Evolutionary conservation across 1,140 invertebrate genomes (phyloP).

Genomic region (Drosophila eugracilis): DNA sequence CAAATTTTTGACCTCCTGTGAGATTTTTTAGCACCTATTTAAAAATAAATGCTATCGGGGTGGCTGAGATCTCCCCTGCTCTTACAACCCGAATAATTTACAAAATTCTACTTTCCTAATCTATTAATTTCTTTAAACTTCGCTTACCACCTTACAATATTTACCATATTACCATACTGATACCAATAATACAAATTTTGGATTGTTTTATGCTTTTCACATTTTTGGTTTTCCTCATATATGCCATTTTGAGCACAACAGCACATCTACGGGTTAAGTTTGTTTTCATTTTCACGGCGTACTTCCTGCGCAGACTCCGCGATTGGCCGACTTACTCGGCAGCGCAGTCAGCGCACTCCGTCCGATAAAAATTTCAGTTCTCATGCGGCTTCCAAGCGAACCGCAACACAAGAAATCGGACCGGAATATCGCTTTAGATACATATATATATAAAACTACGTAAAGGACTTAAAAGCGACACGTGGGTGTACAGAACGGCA

Average conservation of each 20-base stretch:
- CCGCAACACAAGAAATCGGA: constrained; percentile 38
- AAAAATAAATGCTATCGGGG: no score
- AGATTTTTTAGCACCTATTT: no score
- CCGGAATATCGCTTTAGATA: background rate
- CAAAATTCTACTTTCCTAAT: no score
- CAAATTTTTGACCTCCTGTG: no score
- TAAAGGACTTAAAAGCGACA: constrained; percentile 19
- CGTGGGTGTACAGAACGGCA: constrained; percentile 34
- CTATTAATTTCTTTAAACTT: no score
- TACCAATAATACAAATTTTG: background rate
- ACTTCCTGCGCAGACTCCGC: constrained; percentile 61
- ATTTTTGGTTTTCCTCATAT: background rate
- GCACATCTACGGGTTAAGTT: constrained; percentile 65
- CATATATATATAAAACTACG: constrained; percentile 20
- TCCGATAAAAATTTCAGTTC: constrained; percentile 46
- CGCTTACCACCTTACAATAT: no score
- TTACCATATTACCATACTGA: no score
- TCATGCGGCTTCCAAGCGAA: constrained; percentile 61
- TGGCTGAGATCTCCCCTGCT: no score
- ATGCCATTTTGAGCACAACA: constrained; percentile 3
- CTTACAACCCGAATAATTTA: no score
- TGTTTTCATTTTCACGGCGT: constrained; percentile 63
- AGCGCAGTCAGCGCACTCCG: constrained; percentile 27
- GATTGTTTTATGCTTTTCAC: background rate
- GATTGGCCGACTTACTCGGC: constrained; percentile 48